These are phyloP conservation scores for Melanotaenia maccullochi DNA, from an alignment of 2,797 vertebrate species.

Conservation along the genomic window DNA sequence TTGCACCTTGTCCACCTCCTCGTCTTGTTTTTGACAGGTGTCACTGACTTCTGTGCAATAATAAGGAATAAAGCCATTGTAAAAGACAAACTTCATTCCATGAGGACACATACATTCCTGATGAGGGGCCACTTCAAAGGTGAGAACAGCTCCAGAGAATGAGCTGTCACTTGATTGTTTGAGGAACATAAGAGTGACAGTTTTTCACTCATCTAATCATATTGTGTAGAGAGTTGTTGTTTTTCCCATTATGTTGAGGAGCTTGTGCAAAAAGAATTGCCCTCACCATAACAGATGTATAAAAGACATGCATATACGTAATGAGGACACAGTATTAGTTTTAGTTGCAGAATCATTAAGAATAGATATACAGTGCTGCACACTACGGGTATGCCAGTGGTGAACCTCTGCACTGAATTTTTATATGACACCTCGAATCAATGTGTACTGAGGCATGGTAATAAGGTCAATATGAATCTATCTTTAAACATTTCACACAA, in stretches of 20 bases:
- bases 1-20: constrained; percentile 62
- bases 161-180: constrained; percentile 65
- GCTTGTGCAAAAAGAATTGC: not conserved
- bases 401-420: not conserved
- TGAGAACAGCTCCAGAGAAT: constrained; percentile 66
- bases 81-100: constrained; percentile 72
- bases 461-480: too few relatives aligned
- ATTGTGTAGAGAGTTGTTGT: not conserved
- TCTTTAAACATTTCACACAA: too few relatives aligned
- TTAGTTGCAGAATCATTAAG: not conserved
- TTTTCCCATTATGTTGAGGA: not conserved
- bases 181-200: constrained; percentile 59
- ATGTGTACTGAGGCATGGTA: not conserved
- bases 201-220: constrained; percentile 22
- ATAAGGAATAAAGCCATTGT: constrained; percentile 64
- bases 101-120: constrained; percentile 61
- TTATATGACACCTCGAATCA: not conserved
- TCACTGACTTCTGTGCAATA: constrained; percentile 63
- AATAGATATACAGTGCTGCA: not conserved
- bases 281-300: not conserved
- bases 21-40: constrained; percentile 69
- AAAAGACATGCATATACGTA: not conserved
- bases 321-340: not conserved
- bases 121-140: constrained; percentile 68
- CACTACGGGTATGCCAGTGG: too few relatives aligned